Percentiles rank a stretch among this genome's conserved stretches.
Conservation (phyloP, 2,888 invertebrate genomes). For the Caenorhabditis uteleia region DNA sequence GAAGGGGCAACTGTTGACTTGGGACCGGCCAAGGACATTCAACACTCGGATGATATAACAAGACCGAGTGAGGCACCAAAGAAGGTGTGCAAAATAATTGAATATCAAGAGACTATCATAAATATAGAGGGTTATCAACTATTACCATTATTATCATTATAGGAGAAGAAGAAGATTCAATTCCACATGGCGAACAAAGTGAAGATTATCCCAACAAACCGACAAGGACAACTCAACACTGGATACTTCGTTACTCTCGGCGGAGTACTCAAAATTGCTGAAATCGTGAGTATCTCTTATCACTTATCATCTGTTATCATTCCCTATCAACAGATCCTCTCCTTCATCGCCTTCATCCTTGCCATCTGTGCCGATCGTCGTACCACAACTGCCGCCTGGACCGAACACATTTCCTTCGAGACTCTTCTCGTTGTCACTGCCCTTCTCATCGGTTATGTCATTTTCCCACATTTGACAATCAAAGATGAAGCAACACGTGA, state of each 20-base stretch:
- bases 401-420: slow-evolving; percentile 68
- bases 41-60: slow-evolving; percentile 25
- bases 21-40: slow-evolving; percentile 44
- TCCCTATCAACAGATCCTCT: slow-evolving; percentile 75
- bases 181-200: slow-evolving; percentile 62
- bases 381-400: slow-evolving; percentile 67
- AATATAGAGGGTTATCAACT: neutral
- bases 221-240: slow-evolving; percentile 67
- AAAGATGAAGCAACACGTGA: slow-evolving; percentile 64
- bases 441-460: slow-evolving; percentile 65
- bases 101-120: neutral
- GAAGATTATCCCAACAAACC: slow-evolving; percentile 64
- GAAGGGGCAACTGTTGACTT: slow-evolving; percentile 47
- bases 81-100: slow-evolving; percentile 1
- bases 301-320: neutral
- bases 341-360: slow-evolving; percentile 66
- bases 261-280: slow-evolving; percentile 66
- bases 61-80: slow-evolving; percentile 21
- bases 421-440: slow-evolving; percentile 53
- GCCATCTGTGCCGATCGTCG: slow-evolving; percentile 67
- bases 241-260: slow-evolving; percentile 64
- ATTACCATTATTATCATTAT: too few species aligned
- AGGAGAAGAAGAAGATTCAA: slow-evolving; percentile 57
- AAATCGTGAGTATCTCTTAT: slow-evolving; percentile 70
- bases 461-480: slow-evolving; percentile 67